Evolutionary conservation across 2,113 vertebrate species (phyloP), one percentile per base, ranked within the genome.

Genomic region (Phalacrocorax aristotelis): DNA sequence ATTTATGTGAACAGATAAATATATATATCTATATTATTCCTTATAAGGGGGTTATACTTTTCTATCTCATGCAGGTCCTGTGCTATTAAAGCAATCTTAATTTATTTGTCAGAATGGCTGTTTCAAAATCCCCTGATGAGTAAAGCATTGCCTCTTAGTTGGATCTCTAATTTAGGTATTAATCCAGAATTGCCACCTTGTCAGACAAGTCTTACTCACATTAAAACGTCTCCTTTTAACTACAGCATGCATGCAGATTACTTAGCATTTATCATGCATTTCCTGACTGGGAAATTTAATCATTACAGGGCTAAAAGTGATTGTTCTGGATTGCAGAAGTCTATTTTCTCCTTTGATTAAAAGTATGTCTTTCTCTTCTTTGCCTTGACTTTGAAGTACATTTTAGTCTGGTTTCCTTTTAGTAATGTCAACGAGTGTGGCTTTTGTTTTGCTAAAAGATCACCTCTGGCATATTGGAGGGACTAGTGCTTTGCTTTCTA

Each of bases 271-370:
- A 46, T 92, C 62, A 38, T 58, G 61, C 23, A 15, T 88, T 91
- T 92, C 44, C n/a, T 77, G 81, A 49, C 38, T 44, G 42, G 49
- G 34, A 92, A 90, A 72, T 80, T 16, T 80, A 74, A 92, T 92
- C 76, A 34, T 92, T 83, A 77, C 44, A 46, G 30, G 21, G 22
- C 58, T 95, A 70, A 74, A 95, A 93, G 54, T 65, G 79, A 74
- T 93, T 90, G 58, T 80, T 92, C 68, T 80, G 34, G 20, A 52
- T 77, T 92, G 75, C 71, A 83, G 76, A 88, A 90, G 77, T 92
- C 75, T 76, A 0, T 83, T 90, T 95, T 92, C 62, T 61, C 9
- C 22, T 85, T 83, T 58, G 58, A 74, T 86, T 74, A n/a, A 72
- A 94, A 75, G 9, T 38, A 8, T 83, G 22, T 78, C 57, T 79